Evolutionary conservation across 2,797 vertebrate species (phyloP), one percentile per base, ranked within the genome.

Genomic region (Pipistrellus pygmaeus): DNA sequence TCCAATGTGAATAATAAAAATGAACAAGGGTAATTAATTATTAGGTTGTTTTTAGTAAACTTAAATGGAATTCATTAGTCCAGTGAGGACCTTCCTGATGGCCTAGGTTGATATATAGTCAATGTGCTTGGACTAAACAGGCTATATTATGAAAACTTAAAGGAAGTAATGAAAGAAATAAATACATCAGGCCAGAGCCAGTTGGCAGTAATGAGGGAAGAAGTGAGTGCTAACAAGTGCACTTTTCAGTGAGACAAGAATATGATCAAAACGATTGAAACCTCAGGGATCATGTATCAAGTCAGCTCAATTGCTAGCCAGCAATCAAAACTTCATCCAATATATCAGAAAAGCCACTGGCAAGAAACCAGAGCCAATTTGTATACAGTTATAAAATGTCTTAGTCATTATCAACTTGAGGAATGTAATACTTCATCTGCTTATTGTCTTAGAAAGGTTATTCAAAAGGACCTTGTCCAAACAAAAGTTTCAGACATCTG

Each of bases 161-260:
- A 91, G 41, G 38, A 90, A 76, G 18, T 68, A 88, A 81, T 95
- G 71, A 87, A 93, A 82, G 30, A 91, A 81, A 88, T 53, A 93
- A 86, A 83, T 60, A 85, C 12, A 90, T 41, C 35, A 87, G 72
- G 27, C 23, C 38, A 60, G n/a, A 94, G 64, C 53, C 95, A 95
- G 32, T 88, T 96, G 94, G 85, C 94, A 97, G 75, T 95, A 90
- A 95, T 89, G 83, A 94, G 69, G n/a, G 25, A 88, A 85, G 73
- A 69, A 92, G 30, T 82, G 41, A 94, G 86, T 94, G 95, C 94
- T 96, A 96, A 84, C 60, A 90, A 92, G 57, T 95, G 44, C 60
- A 94, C 88, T 96, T 95, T 96, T 92, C 76, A 90, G 75, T 35
- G 71, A 94, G 90, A 92, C 68, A 96, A 96, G 90, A 94, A 95